These are phyloP conservation scores for Tinea trinotella DNA, from an alignment of 2,888 invertebrate species.

Conservation along the genomic window DNA sequence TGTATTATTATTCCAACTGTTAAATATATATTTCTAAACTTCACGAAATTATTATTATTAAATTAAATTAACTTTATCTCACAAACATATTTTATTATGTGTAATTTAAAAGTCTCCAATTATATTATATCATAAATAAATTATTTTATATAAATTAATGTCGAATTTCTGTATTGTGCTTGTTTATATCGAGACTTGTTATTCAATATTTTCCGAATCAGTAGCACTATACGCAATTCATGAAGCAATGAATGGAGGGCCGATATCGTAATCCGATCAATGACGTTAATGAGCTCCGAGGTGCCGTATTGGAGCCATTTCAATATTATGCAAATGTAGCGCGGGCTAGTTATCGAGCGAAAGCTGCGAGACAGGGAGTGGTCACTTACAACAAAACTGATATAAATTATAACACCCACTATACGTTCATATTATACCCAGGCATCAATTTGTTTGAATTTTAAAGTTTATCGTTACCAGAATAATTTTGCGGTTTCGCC, in stretches of 20 bases:
- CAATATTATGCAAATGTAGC: slow-evolving; percentile 61
- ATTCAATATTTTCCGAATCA: neutral
- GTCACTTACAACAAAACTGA: neutral
- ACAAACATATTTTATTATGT: too few relatives aligned
- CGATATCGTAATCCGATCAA: slow-evolving; percentile 19
- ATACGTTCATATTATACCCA: neutral
- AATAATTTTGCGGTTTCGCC: too few relatives aligned
- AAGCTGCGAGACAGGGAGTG: slow-evolving; percentile 9
- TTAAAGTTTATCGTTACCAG: too few relatives aligned
- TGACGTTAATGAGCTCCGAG: slow-evolving; percentile 45
- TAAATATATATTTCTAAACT: too few relatives aligned
- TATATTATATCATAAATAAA: too few relatives aligned
- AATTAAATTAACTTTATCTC: too few relatives aligned
- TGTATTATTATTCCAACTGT: too few relatives aligned
- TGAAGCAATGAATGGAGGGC: slow-evolving; percentile 8
- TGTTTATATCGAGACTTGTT: neutral
- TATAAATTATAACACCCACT: neutral
- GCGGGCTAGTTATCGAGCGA: slow-evolving; percentile 12
- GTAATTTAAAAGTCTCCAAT: too few relatives aligned
- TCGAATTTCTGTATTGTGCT: too few relatives aligned
- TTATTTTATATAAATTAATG: too few relatives aligned
- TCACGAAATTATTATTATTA: too few relatives aligned
- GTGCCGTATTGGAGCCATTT: slow-evolving; percentile 44
- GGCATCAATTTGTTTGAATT: neutral
- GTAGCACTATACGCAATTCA: neutral